Percentiles rank a stretch among this genome's conserved stretches.
Conservation (phyloP, 2,797 vertebrate species). For the Leptatherina wallacei region DNA sequence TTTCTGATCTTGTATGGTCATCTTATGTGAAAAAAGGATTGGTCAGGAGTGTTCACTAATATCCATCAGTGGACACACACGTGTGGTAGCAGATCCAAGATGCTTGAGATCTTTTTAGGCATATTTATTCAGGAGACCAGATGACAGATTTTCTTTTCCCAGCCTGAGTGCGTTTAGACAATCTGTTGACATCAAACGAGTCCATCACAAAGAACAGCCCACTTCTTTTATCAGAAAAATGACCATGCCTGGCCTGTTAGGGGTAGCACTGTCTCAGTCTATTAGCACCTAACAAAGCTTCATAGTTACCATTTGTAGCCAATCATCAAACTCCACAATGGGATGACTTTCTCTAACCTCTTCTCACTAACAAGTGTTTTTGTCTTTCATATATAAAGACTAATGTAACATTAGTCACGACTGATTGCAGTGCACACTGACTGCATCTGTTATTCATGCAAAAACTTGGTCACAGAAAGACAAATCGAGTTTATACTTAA, state of each 20-base stretch:
- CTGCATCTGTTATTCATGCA: constrained; percentile 16
- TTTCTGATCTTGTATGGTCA: constrained; percentile 10
- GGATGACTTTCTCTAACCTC: constrained; percentile 44
- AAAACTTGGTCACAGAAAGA: constrained; percentile 17
- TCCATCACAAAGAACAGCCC: constrained; percentile 32
- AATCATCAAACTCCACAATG: constrained; percentile 27
- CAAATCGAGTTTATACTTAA: constrained; percentile 16
- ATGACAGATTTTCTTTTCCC: constrained; percentile 39
- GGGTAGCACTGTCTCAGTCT: constrained; percentile 33
- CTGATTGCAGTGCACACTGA: constrained; percentile 27
- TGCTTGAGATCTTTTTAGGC: constrained; percentile 8
- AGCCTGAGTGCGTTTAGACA: constrained; percentile 44
- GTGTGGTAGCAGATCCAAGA: constrained; percentile 25
- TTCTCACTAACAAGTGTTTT: constrained; percentile 28
- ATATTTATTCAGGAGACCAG: constrained; percentile 36
- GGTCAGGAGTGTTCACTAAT: constrained; percentile 24
- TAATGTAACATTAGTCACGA: constrained; percentile 41
- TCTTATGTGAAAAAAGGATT: not conserved
- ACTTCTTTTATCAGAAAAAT: constrained; percentile 42
- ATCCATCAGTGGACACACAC: constrained; percentile 7
- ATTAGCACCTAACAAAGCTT: constrained; percentile 33
- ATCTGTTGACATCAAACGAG: constrained; percentile 45
- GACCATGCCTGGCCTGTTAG: constrained; percentile 12
- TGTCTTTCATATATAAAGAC: constrained; percentile 17
- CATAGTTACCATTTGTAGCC: constrained; percentile 27